A percentile compares a stretch with the other conserved stretches of the same genome.
phyloP scores from a whole-genome alignment of 2,113 vertebrate species.

The Chinchilla lanigera region DNA sequence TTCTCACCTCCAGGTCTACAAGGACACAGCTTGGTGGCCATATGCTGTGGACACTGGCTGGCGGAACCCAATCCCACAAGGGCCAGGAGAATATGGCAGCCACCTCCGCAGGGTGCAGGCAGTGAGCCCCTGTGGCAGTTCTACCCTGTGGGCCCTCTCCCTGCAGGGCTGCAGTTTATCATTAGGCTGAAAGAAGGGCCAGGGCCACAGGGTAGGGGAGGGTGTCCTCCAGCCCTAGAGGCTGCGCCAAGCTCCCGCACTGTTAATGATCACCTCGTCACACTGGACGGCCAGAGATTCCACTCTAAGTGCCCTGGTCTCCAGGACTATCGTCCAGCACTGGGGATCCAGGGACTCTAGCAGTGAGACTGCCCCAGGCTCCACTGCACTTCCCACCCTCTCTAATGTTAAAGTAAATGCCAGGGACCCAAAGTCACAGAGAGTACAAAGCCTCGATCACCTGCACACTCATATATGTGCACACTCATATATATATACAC shows the following conservation, averaged over 20 bases:
- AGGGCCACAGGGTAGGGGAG: neutral
- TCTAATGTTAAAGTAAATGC: neutral
- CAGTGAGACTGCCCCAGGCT: neutral
- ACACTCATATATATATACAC: neutral
- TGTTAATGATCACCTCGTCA: neutral
- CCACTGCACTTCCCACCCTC: fast-evolving
- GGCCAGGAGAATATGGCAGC: neutral
- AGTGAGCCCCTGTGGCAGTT: neutral
- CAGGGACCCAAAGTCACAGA: neutral
- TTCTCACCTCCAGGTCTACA: conserved; percentile 31
- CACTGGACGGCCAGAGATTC: neutral
- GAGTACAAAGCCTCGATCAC: neutral
- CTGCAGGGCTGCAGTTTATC: neutral
- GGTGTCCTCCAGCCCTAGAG: neutral
- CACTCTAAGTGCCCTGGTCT: neutral
- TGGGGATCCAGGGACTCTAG: neutral
- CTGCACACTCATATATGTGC: fast-evolving
- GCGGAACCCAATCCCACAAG: neutral
- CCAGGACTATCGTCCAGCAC: fast-evolving
- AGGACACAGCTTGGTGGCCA: neutral
- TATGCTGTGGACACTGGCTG: neutral
- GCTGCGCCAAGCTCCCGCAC: neutral
- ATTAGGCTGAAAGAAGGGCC: neutral
- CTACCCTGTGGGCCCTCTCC: neutral
- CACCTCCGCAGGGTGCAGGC: neutral